phyloP scores from a whole-genome alignment of 2,888 invertebrate species.

The Antitype chi region DNA sequence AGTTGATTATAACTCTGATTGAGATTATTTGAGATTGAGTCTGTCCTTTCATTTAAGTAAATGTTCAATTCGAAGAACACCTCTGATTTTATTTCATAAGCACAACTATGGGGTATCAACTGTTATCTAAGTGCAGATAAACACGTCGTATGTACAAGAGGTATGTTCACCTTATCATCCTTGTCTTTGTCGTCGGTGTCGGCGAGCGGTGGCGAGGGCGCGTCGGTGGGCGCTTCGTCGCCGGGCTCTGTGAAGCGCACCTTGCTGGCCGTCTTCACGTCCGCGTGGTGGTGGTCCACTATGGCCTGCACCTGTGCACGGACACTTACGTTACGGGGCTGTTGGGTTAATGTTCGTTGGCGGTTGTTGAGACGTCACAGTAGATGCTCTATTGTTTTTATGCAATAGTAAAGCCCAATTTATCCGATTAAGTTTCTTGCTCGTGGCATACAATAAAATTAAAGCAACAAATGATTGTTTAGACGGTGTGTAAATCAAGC shows the following conservation, averaged over 20 bases:
- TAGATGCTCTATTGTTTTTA: slow-evolving; percentile 8
- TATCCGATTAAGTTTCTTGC: background rate
- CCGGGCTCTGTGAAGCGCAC: slow-evolving; percentile 96
- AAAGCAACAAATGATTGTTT: background rate
- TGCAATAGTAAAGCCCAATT: background rate
- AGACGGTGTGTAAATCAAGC: background rate
- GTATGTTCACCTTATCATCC: slow-evolving; percentile 88
- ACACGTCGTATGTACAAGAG: slow-evolving; percentile 22
- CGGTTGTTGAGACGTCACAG: slow-evolving; percentile 31
- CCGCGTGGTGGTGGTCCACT: slow-evolving; percentile 97
- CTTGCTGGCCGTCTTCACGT: slow-evolving; percentile 95
- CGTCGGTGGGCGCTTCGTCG: slow-evolving; percentile 83
- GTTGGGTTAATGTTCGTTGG: background rate
- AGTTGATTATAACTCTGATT: background rate
- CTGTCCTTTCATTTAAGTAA: background rate
- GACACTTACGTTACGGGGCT: background rate
- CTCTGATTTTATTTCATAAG: background rate
- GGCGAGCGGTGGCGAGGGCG: slow-evolving; percentile 87
- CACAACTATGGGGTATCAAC: slow-evolving; percentile 21
- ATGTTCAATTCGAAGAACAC: background rate
- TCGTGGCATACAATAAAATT: background rate
- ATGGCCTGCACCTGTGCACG: slow-evolving; percentile 96
- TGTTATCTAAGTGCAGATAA: slow-evolving; percentile 51
- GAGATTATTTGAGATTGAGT: background rate
- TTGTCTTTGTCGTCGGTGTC: slow-evolving; percentile 87